Conservation (phyloP, 2,113 vertebrate genomes). For the Trochalopteron elliotii region DNA sequence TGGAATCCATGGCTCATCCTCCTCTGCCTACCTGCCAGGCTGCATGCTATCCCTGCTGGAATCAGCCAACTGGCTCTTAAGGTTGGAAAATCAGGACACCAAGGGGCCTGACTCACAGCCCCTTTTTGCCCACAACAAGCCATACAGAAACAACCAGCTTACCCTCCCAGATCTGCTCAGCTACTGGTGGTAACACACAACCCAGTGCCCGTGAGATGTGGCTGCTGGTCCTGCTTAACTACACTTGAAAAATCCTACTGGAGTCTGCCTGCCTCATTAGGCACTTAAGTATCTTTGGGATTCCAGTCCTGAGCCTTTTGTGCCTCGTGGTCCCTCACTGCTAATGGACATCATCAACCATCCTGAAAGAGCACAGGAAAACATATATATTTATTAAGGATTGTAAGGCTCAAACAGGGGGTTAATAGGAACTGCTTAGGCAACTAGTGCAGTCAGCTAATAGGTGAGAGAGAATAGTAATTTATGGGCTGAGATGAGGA, state of each 20-base stretch:
- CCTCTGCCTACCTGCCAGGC: neutral
- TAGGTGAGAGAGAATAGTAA: neutral
- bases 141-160: neutral
- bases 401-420: neutral
- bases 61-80: neutral
- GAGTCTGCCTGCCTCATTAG: constrained; percentile 39
- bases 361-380: neutral
- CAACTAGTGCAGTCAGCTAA: neutral
- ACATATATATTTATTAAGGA: neutral
- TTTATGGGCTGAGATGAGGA: constrained; percentile 5
- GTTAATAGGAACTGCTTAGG: neutral
- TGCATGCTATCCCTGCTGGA: neutral
- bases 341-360: constrained; percentile 31
- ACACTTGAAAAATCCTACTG: constrained; percentile 3
- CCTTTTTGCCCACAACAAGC: neutral
- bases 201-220: accelerated
- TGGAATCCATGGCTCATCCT: neutral
- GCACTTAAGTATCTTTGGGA: constrained; percentile 21
- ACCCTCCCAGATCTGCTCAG: neutral
- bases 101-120: neutral
- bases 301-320: neutral
- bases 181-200: neutral
- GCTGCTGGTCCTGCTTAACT: neutral
- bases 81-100: constrained; percentile 18
- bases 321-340: neutral